A percentile compares a stretch with the other conserved stretches of the same genome.
phyloP scores from a whole-genome alignment of 2,888 invertebrate species.

The Hydropsyche betteni region DNA sequence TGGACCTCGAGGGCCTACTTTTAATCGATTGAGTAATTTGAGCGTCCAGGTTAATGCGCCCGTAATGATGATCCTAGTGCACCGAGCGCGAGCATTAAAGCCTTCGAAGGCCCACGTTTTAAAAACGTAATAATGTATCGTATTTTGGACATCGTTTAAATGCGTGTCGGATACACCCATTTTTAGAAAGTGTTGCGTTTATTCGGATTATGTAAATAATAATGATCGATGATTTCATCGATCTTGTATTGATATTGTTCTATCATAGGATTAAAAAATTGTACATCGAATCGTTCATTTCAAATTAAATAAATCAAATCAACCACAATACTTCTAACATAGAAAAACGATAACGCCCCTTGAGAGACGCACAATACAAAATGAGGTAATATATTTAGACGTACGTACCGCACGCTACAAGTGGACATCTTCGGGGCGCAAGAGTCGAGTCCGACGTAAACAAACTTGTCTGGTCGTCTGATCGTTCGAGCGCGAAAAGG shows the following conservation, averaged over 20 bases:
- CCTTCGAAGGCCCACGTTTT: no score
- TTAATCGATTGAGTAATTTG: constrained; percentile 50
- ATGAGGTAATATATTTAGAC: constrained; percentile 36
- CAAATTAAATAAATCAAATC: no score
- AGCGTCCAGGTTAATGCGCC: constrained; percentile 35
- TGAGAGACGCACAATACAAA: constrained; percentile 33
- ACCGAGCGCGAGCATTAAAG: not conserved
- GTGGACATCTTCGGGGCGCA: constrained; percentile 37
- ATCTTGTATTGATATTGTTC: no score
- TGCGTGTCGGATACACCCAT: no score
- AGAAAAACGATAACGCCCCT: constrained; percentile 31
- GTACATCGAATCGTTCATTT: no score
- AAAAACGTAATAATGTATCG: no score
- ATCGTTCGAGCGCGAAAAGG: constrained; percentile 24
- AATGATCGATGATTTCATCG: no score
- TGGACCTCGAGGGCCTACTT: constrained; percentile 38
- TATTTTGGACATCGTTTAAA: no score
- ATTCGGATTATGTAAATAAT: no score
- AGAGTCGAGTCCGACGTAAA: constrained; percentile 42
- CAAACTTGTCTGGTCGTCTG: constrained; percentile 42
- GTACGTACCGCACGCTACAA: constrained; percentile 26
- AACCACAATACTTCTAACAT: not conserved
- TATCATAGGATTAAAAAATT: no score
- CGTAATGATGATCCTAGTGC: constrained; percentile 17
- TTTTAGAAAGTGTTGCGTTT: no score